Evolutionary conservation across 2,888 invertebrate genomes (phyloP), one percentile per base, ranked within the genome.

Genomic region (Antheraea yamamai): DNA sequence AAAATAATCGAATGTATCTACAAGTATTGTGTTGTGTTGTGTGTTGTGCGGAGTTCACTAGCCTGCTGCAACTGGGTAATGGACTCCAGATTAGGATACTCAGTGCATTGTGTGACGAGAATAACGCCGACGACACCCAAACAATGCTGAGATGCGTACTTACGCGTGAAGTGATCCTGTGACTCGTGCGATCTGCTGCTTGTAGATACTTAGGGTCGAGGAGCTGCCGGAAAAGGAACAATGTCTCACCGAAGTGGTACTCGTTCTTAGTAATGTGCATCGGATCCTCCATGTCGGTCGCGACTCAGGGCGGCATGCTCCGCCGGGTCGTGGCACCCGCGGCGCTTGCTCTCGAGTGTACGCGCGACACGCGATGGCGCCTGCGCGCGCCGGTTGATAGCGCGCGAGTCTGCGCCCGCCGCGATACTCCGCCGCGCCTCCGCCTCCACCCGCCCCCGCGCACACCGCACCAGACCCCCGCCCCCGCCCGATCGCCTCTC

Each of bases 231-330:
- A 51, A 10, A 73, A 23, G 8, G 20, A 23, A 35, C 71, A 68
- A 72, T 78, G 91, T 66, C 93, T 93, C 86, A 93, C 93, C 93
- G 82, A 87, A 93, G 77, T 87, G 91, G 84, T 92, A 93, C 77
- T 93, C 92, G 81, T 85, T 85, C 83, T 92, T 91, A 80, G 89
- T 84, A 80, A 85, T 79, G 75, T 87, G 84, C 88, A 88, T 87
- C 74, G 85, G 77, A 79, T 81, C 82, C 76, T 85, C 87, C 85
- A 84, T 86, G 75, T 58, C 73, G 76, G 75, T 74, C 12, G 75
- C 74, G 39, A 76, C 68, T 78, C 47, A 75, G 75, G 75, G 75
- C 74, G 66, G 30, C 75, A 74, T 70, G 71, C 72, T 71, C 75
- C 68, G 73, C 66, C 77, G 75, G 68, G 68, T 76, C 74, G 74